These are phyloP conservation scores for Myioborus melanocephalus DNA, from an alignment of 2,797 vertebrate genomes.

Conservation along the genomic window DNA sequence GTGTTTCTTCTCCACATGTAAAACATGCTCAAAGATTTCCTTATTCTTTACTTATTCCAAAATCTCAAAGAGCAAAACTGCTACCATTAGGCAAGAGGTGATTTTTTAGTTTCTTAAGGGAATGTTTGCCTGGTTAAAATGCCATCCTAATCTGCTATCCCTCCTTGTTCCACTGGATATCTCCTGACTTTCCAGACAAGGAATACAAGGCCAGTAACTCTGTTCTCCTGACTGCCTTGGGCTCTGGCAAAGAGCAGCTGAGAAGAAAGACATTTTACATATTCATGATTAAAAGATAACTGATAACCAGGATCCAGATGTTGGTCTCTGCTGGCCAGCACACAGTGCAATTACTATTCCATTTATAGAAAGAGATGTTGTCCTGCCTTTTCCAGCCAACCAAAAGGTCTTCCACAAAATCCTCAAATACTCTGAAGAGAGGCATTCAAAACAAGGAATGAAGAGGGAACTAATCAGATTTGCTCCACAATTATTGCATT, in stretches of 20 bases:
- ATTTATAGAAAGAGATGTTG: conserved; percentile 36
- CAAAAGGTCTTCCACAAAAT: conserved; percentile 29
- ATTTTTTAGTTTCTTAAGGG: neutral
- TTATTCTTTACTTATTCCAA: neutral
- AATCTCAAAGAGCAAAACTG: neutral
- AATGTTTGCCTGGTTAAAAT: neutral
- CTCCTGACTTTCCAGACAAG: neutral
- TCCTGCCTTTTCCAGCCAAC: conserved; percentile 17
- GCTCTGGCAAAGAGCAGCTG: conserved; percentile 17
- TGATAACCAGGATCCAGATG: conserved; percentile 44
- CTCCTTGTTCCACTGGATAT: neutral
- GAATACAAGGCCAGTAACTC: neutral
- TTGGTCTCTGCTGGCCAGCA: neutral
- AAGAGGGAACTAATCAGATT: neutral
- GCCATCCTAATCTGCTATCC: neutral
- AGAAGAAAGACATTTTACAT: neutral
- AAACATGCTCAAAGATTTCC: neutral
- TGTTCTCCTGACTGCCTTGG: neutral
- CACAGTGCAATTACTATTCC: conserved; percentile 58
- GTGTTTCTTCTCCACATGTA: neutral
- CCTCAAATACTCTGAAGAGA: conserved; percentile 24
- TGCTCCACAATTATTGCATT: conserved; percentile 45
- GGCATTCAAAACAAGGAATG: conserved; percentile 43
- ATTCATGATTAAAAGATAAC: conserved; percentile 41
- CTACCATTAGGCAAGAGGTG: neutral